Evolutionary conservation across 2,888 invertebrate species (phyloP).

Genomic region (Oscheius myriophilus): DNA sequence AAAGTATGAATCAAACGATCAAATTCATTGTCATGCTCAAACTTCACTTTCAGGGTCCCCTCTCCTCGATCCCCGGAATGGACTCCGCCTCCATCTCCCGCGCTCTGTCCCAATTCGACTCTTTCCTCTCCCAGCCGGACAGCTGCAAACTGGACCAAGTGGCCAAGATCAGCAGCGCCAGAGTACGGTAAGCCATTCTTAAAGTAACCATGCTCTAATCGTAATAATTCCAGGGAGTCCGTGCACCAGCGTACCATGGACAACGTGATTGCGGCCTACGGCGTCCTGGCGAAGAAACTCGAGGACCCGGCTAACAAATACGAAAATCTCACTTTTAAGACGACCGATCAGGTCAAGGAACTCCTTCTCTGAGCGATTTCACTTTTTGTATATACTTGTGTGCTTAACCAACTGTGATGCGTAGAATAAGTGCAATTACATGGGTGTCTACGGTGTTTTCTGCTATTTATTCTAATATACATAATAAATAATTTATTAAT

Average conservation of each 20-base stretch:
- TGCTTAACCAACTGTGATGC: no score
- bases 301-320: conserved; percentile 56
- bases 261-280: conserved; percentile 58
- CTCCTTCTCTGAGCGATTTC: conserved; percentile 9
- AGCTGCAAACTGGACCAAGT: conserved; percentile 59
- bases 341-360: conserved; percentile 52
- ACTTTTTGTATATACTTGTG: not conserved
- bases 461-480: no score
- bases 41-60: conserved; percentile 59
- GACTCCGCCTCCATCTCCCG: conserved; percentile 50
- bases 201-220: not conserved
- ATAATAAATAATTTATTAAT: no score
- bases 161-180: conserved; percentile 56
- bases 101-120: conserved; percentile 51
- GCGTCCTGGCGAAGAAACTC: conserved; percentile 47
- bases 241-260: conserved; percentile 60
- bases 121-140: conserved; percentile 57
- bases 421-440: no score
- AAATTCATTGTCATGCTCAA: no score
- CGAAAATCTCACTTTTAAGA: conserved; percentile 40
- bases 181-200: conserved; percentile 43
- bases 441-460: no score
- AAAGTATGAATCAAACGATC: no score
- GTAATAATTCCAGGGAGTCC: conserved; percentile 39
- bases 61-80: conserved; percentile 63